Conservation (phyloP, 1,140 invertebrate species). For the Philopotamus ludificatus region DNA sequence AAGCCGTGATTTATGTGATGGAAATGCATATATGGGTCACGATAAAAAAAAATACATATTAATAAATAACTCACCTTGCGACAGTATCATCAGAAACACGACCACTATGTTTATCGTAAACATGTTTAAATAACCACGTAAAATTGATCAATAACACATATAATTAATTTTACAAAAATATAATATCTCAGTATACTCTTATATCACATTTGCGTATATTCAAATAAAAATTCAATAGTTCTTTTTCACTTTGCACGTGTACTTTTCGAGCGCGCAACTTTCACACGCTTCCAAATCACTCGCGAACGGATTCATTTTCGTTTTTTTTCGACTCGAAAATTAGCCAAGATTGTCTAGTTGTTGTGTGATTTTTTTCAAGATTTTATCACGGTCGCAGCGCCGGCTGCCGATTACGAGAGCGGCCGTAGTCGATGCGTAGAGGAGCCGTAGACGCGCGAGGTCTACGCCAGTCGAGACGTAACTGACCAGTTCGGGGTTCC, state of each 20-base stretch:
- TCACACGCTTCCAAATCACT: too few relatives aligned
- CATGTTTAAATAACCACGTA: not conserved
- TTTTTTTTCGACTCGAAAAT: not conserved
- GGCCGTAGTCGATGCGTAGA: slow-evolving; percentile 6
- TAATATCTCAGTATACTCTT: not conserved
- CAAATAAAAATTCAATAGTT: too few relatives aligned
- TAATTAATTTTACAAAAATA: not conserved
- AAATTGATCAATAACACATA: not conserved
- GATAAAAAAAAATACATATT: not conserved
- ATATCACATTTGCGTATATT: not conserved
- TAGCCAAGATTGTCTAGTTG: not conserved
- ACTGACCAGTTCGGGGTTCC: slow-evolving; percentile 28
- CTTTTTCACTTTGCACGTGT: too few relatives aligned
- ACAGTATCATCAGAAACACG: slow-evolving; percentile 30
- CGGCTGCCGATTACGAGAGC: too few relatives aligned
- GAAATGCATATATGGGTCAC: too few relatives aligned
- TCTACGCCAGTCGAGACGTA: slow-evolving; percentile 21
- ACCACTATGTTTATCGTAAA: slow-evolving; percentile 17
- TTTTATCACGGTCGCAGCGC: not conserved
- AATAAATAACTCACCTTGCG: slow-evolving; percentile 26
- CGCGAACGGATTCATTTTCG: too few relatives aligned
- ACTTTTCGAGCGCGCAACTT: too few relatives aligned
- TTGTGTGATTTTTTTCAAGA: not conserved
- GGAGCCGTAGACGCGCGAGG: slow-evolving; percentile 15
- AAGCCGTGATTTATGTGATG: not conserved